Evolutionary conservation across 2,888 invertebrate genomes (phyloP), one percentile per base, ranked within the genome.

Genomic region (Parthenolecanium corni): DNA sequence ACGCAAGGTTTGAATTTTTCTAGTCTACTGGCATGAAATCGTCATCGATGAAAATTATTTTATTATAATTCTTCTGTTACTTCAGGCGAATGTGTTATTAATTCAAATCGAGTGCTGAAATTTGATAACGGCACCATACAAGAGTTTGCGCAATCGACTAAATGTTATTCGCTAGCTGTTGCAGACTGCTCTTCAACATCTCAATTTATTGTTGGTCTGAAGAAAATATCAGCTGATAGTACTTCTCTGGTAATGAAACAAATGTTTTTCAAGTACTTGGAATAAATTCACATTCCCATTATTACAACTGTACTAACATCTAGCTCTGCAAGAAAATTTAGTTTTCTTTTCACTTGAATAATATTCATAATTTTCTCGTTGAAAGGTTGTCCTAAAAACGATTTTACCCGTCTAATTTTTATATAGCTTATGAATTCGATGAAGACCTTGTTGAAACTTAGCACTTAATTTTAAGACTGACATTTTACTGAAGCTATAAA

Each of bases 81-180:
- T 52, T 3, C 9, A 71, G 71, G 70, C 14, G 64, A 70, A 12
- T 72, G 72, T 63, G 69, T 70, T 0, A 64, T 72, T 11, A 71
- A 68, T 46, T 64, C 66, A 9, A 65, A 66, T 16, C 67, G 66
- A 5, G 68, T 70, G 1, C 64, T 69, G 18, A 70, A 69, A 21
- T 57, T 71, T 31, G 70, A 71, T 65, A 70, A 70, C 51, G 68
- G 66, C 2, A 69, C 68, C n/a, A 51, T 67, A 4, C 53, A 65
- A 2, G 42, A 67, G 20, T 66, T 63, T 20, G 44, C 54, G 0
- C 64, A 66, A 16, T 16, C 62, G 18, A 56, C 68, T 4, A 54
- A 65, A 6, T 70, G 70, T 52, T 71, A 69, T 53, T 67, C 70
- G 2, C 64, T 71, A 5, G 70, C 69, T 4, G 65, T 69, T 11